Percentiles rank a stretch among this genome's conserved stretches.
Conservation (phyloP, 2,113 vertebrate species). For the Indri indri region DNA sequence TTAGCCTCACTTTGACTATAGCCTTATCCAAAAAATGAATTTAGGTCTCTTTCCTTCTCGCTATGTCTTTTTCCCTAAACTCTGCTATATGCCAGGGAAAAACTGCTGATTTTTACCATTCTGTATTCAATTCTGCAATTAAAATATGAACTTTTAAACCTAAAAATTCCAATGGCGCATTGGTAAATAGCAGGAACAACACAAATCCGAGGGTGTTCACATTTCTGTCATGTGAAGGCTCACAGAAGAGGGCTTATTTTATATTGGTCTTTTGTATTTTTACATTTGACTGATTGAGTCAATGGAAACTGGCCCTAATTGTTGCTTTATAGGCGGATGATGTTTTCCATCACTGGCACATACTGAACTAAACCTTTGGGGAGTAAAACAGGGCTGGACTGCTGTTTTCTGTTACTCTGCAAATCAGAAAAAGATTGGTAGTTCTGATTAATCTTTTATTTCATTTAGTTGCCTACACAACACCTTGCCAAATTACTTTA, state of each 20-base stretch:
- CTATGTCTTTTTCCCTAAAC: background rate
- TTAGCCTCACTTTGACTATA: background rate
- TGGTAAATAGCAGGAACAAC: constrained; percentile 72
- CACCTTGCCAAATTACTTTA: constrained; percentile 82
- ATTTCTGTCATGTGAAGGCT: constrained; percentile 69
- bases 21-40: background rate
- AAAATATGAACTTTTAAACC: constrained; percentile 84
- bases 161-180: constrained; percentile 43
- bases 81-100: background rate
- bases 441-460: constrained; percentile 84
- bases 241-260: constrained; percentile 75
- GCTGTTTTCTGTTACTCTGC: constrained; percentile 85
- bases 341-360: constrained; percentile 87
- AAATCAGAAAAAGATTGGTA: constrained; percentile 85
- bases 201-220: constrained; percentile 66
- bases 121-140: constrained; percentile 69
- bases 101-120: constrained; percentile 10
- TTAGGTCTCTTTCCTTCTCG: background rate
- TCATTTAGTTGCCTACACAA: constrained; percentile 80
- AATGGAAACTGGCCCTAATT: constrained; percentile 83
- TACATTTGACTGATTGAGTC: constrained; percentile 80
- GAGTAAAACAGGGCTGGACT: constrained; percentile 78
- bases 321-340: constrained; percentile 83
- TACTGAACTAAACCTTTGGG: constrained; percentile 84
- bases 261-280: constrained; percentile 76